Conservation (phyloP, 2,888 invertebrate genomes). For the Psylliodes chrysocephalus region DNA sequence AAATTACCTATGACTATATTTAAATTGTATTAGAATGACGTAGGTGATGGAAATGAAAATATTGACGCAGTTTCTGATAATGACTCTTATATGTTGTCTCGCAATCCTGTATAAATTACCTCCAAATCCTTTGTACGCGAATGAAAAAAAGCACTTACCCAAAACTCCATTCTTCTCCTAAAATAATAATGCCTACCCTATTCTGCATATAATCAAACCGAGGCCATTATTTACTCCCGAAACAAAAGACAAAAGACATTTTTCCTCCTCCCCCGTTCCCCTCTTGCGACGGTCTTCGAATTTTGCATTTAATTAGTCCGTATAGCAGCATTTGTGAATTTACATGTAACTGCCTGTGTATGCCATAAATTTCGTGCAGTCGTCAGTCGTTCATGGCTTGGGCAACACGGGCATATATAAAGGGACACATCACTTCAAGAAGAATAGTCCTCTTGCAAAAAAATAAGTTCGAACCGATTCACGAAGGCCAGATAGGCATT, state of each 20-base stretch:
- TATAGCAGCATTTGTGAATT: slow-evolving; percentile 47
- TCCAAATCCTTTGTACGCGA: neutral
- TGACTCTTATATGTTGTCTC: too few species aligned
- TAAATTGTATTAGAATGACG: too few species aligned
- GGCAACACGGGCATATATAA: slow-evolving; percentile 35
- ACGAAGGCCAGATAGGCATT: slow-evolving; percentile 52
- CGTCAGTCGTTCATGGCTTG: slow-evolving; percentile 14
- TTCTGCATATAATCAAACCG: slow-evolving; percentile 30
- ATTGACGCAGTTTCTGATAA: too few species aligned
- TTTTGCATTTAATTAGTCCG: slow-evolving; percentile 51
- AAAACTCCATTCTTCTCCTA: neutral
- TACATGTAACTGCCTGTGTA: slow-evolving; percentile 52
- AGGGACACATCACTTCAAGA: slow-evolving; percentile 47
- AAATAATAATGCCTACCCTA: slow-evolving; percentile 22
- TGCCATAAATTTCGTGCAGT: slow-evolving; percentile 48
- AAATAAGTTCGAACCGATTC: slow-evolving; percentile 56
- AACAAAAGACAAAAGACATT: slow-evolving; percentile 30
- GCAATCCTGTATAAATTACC: too few species aligned
- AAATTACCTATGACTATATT: too few species aligned
- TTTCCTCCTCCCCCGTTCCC: slow-evolving; percentile 13
- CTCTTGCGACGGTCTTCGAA: slow-evolving; percentile 36
- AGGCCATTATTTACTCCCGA: slow-evolving; percentile 20
- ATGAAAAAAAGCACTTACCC: neutral
- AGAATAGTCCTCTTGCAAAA: slow-evolving; percentile 52
- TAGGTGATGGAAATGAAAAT: too few species aligned